Base-by-base conservation (phyloP, 1,140 invertebrate genomes). In the Tetramorium alpestre region DNA sequence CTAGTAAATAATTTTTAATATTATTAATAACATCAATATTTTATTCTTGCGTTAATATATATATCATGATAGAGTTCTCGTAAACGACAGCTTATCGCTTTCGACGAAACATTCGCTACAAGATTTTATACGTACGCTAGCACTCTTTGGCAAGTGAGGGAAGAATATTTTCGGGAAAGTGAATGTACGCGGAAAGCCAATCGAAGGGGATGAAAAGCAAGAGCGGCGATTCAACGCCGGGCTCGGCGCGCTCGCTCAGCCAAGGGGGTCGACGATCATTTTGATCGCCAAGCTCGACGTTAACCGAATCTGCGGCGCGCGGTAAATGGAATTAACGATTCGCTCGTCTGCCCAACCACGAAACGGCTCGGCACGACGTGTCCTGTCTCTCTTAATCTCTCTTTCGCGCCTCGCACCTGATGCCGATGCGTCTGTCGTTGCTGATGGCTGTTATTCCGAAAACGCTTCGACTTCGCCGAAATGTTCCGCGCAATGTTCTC, bases 271-370 rank as follows among this genome's bases (percentile, higher is more conserved):
- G 82, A 76, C 89, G 90, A 94, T 94, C 92, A 93, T 95, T 94
- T 91, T 89, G 91, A 93, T 93, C 93, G 92, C 92, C 93, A 92
- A 93, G 88, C 90, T 87, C 80, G 93, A 93, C 93, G 92, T 92
- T 94, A 94, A 94, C 93, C 93, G 92, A 94, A 92, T 94, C 93
- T 86, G 92, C 91, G 93, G 93, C 90, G 90, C 92, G 91, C 88
- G 91, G 89, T 82, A 92, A 92, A 93, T 89, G 91, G 92, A 94
- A 95, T 94, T 95, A 94, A 94, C 93, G 92, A 93, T 93, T 94
- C 91, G 90, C 91, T 89, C 87, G 88, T 90, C 87, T 88, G 76
- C 73, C 89, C 87, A 86, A 75, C 81, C 86, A 47, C 76, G 70
- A 85, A 87, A 85, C 60, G 28, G 44, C 73, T n/a, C 56, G 49